Evolutionary conservation across 2,113 vertebrate genomes (phyloP).

Genomic region (Megalops atlanticus): DNA sequence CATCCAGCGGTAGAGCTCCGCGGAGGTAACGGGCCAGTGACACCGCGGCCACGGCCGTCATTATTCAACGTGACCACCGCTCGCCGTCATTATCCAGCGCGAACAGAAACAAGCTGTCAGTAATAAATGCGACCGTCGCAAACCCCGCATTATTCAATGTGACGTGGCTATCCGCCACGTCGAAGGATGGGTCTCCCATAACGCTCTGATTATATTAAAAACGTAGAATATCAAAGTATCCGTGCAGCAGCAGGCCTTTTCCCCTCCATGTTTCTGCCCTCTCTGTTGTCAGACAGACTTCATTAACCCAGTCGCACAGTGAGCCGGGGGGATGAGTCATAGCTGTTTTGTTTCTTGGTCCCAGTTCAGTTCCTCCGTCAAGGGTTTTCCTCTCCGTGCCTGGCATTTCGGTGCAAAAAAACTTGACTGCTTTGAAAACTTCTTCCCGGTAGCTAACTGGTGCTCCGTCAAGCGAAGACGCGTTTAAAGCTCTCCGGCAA

Average conservation of each 20-base stretch:
- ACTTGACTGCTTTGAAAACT: neutral
- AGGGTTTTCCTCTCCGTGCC: neutral
- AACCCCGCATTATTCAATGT: too few species aligned
- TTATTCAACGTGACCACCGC: neutral
- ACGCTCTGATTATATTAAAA: neutral
- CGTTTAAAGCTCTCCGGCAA: neutral
- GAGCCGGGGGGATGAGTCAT: conserved; percentile 36
- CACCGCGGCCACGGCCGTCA: neutral
- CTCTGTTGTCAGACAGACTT: conserved; percentile 16
- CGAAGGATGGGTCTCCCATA: neutral
- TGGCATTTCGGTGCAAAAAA: neutral
- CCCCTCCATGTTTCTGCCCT: neutral
- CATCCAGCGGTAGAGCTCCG: neutral
- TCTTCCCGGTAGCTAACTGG: conserved; percentile 42
- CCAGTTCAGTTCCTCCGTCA: conserved; percentile 3
- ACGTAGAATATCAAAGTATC: neutral
- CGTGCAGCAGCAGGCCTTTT: too few species aligned
- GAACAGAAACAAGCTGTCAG: too few species aligned
- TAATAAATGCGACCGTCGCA: too few species aligned
- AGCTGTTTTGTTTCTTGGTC: conserved; percentile 28
- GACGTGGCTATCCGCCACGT: too few species aligned
- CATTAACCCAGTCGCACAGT: conserved; percentile 30
- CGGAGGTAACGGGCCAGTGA: neutral
- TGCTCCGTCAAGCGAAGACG: conserved; percentile 6
- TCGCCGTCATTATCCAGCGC: too few species aligned